A percentile compares a stretch with the other conserved stretches of the same genome.
phyloP scores from a whole-genome alignment of 2,797 vertebrate species.

The Cuculus canorus region DNA sequence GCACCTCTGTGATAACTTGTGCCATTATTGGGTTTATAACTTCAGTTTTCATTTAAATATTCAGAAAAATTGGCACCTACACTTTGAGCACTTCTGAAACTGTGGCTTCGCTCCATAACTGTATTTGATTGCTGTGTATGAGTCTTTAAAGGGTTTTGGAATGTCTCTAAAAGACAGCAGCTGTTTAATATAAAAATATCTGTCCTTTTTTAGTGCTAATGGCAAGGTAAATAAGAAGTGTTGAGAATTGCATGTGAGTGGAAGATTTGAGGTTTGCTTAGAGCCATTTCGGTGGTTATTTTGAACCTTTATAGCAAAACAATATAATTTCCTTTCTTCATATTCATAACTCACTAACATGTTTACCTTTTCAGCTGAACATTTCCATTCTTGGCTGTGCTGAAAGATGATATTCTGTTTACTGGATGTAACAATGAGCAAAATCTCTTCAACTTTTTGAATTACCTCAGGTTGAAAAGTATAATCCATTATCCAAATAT shows the following conservation, averaged over 20 bases:
- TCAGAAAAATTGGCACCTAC: background rate
- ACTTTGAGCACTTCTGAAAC: background rate
- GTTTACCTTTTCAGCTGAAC: constrained; percentile 46
- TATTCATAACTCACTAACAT: constrained; percentile 26
- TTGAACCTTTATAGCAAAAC: constrained; percentile 26
- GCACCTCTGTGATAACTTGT: background rate
- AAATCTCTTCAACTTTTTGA: constrained; percentile 50
- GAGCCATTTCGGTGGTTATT: constrained; percentile 23
- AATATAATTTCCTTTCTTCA: constrained; percentile 14
- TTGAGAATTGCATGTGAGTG: background rate
- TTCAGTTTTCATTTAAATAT: background rate
- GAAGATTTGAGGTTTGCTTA: constrained; percentile 34
- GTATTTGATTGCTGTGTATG: background rate
- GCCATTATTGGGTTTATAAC: background rate
- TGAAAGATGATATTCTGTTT: constrained; percentile 55
- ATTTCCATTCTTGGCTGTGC: constrained; percentile 50
- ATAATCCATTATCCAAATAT: constrained; percentile 66
- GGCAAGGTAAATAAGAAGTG: constrained; percentile 20
- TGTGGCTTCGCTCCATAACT: background rate
- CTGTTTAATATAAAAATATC: constrained; percentile 8
- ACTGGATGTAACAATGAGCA: constrained; percentile 14
- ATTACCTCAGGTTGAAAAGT: constrained; percentile 47
- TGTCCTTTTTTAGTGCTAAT: background rate
- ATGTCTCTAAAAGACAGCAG: background rate
- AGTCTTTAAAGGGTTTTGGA: background rate